Percentiles rank a stretch among this genome's conserved stretches.
Conservation (phyloP, 2,113 vertebrate species). For the Vanacampus margaritifer region DNA sequence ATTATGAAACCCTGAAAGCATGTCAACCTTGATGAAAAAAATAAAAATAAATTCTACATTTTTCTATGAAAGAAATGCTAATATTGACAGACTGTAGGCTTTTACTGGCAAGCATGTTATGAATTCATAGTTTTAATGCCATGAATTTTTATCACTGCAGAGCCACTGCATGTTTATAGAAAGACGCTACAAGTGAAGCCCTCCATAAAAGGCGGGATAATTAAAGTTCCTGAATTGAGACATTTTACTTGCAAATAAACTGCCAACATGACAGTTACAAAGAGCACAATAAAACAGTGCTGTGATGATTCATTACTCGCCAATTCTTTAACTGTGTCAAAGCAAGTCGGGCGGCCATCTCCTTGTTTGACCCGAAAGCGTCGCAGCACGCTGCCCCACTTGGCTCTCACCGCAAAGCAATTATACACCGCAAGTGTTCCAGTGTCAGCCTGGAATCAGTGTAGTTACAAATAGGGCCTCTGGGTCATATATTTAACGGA, state of each 20-base stretch:
- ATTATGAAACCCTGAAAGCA: neutral
- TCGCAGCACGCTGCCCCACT: constrained; percentile 6
- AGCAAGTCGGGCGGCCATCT: neutral
- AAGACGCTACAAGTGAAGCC: neutral
- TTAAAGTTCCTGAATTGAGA: neutral
- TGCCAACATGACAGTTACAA: neutral
- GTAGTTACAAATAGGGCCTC: constrained; percentile 11
- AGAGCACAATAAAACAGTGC: neutral
- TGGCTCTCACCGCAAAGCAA: constrained; percentile 33
- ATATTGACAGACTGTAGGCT: neutral
- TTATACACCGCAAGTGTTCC: constrained; percentile 29
- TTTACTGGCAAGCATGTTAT: neutral
- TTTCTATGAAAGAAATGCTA: neutral
- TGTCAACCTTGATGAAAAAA: neutral
- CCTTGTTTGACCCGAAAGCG: constrained; percentile 10
- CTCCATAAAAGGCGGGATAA: neutral
- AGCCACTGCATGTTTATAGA: neutral
- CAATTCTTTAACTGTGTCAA: constrained; percentile 9
- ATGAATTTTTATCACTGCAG: neutral
- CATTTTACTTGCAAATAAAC: neutral
- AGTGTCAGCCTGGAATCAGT: constrained; percentile 10
- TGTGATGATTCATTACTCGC: constrained; percentile 3
- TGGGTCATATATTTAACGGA: constrained; percentile 25
- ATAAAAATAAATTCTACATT: neutral
- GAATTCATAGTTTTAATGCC: neutral